These are phyloP conservation scores for Brassicogethes aeneus DNA, from an alignment of 2,888 invertebrate species.

Conservation along the genomic window DNA sequence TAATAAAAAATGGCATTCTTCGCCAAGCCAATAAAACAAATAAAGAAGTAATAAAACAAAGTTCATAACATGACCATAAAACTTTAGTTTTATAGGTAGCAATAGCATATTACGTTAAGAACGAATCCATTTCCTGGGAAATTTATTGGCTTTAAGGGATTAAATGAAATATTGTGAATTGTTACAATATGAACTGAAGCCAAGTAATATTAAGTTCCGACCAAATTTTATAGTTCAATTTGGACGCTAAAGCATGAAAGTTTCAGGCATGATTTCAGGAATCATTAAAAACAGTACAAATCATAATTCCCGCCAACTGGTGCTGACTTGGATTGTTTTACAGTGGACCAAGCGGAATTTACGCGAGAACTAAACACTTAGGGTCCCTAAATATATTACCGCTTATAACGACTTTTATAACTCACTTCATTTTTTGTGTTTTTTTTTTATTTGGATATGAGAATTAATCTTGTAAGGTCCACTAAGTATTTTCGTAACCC, in stretches of 20 bases:
- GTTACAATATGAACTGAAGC: neutral
- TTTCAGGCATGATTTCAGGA: slow-evolving; percentile 23
- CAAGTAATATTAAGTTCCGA: neutral
- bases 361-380: slow-evolving; percentile 34
- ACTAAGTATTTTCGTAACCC: slow-evolving; percentile 19
- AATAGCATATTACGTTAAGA: no score
- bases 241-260: slow-evolving; percentile 17
- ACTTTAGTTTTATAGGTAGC: no score
- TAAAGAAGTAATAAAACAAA: no score
- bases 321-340: slow-evolving; percentile 36
- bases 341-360: slow-evolving; percentile 34
- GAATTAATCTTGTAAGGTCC: no score
- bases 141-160: no score
- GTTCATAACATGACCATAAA: no score
- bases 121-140: no score
- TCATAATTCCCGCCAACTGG: slow-evolving; percentile 37
- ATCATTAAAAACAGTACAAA: slow-evolving; percentile 38
- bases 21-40: no score
- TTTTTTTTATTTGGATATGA: slow-evolving; percentile 9
- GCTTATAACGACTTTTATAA: slow-evolving; percentile 27
- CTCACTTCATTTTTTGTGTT: slow-evolving; percentile 23
- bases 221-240: slow-evolving; percentile 1
- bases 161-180: neutral
- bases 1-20: no score
- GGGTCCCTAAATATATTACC: slow-evolving; percentile 24